Evolutionary conservation across 2,113 vertebrate genomes (phyloP).

Genomic region (Austrofundulus limnaeus): DNA sequence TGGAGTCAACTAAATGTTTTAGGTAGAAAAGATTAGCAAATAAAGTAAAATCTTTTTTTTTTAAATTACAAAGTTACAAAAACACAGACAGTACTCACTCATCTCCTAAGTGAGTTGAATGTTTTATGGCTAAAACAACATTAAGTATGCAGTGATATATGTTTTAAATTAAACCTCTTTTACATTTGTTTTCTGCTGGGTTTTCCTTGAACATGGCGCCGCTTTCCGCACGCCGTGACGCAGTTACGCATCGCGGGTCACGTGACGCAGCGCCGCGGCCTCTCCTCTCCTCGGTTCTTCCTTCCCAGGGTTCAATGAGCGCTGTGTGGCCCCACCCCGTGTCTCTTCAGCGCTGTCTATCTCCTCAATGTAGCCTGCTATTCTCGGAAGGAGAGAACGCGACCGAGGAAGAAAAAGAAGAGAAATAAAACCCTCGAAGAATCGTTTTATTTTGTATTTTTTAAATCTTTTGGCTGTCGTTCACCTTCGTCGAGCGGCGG

Average conservation of each 20-base stretch:
- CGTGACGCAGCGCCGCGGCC: constrained; percentile 77
- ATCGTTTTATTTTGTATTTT: constrained; percentile 18
- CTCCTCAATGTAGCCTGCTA: constrained; percentile 71
- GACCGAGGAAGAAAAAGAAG: constrained; percentile 32
- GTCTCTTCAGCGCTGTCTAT: constrained; percentile 70
- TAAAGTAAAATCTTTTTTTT: no score
- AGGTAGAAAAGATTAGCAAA: no score
- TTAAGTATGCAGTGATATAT: no score
- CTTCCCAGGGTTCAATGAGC: constrained; percentile 86
- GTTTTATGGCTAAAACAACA: no score
- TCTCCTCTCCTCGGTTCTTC: constrained; percentile 66
- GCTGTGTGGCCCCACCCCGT: constrained; percentile 84
- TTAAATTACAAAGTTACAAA: no score
- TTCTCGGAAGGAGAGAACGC: constrained; percentile 62
- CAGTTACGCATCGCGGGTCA: constrained; percentile 69
- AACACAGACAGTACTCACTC: no score
- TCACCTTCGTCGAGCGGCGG: constrained; percentile 60
- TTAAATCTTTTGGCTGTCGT: constrained; percentile 36
- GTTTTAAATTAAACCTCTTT: no score
- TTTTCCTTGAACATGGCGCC: constrained; percentile 78
- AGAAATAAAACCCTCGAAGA: constrained; percentile 68
- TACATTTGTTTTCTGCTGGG: neutral
- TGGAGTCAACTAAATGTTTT: no score
- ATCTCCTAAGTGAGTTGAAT: no score
- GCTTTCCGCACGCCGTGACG: constrained; percentile 74